These are phyloP conservation scores for Melieria crassipennis DNA, from an alignment of 2,888 invertebrate genomes.

Conservation along the genomic window DNA sequence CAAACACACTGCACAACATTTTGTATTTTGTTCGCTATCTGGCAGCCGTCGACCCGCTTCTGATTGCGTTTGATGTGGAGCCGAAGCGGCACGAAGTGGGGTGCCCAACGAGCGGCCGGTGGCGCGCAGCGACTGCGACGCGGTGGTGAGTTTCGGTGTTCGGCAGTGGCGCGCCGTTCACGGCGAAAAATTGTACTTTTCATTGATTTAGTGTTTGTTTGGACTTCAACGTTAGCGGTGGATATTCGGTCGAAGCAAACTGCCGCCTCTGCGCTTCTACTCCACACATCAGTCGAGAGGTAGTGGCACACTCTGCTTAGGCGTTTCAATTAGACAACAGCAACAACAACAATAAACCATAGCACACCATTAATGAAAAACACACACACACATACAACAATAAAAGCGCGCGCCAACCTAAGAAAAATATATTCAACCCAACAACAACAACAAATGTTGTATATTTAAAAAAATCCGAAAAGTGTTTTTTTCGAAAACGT, in stretches of 20 bases:
- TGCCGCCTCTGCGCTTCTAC: slow-evolving; percentile 14
- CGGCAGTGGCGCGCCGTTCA: slow-evolving; percentile 22
- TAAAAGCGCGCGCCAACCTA: background rate
- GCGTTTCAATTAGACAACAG: background rate
- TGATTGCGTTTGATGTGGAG: background rate
- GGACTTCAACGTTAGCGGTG: slow-evolving; percentile 62
- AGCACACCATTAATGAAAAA: no score
- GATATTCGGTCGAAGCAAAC: slow-evolving; percentile 31
- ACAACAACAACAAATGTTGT: slow-evolving; percentile 1
- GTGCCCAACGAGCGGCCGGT: background rate
- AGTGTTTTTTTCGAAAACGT: background rate
- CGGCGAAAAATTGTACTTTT: slow-evolving; percentile 41
- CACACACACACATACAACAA: background rate
- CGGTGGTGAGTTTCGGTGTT: slow-evolving; percentile 10
- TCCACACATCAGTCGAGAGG: no score
- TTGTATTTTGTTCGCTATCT: no score
- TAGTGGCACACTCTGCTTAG: background rate
- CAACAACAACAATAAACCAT: background rate
- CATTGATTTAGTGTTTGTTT: slow-evolving; percentile 63
- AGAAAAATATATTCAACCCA: background rate
- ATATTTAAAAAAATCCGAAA: background rate
- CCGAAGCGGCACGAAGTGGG: background rate
- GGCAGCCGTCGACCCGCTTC: background rate
- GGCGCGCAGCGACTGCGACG: background rate
- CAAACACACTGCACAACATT: no score